Conservation (phyloP, 2,888 invertebrate genomes). For the Formica aserva region DNA sequence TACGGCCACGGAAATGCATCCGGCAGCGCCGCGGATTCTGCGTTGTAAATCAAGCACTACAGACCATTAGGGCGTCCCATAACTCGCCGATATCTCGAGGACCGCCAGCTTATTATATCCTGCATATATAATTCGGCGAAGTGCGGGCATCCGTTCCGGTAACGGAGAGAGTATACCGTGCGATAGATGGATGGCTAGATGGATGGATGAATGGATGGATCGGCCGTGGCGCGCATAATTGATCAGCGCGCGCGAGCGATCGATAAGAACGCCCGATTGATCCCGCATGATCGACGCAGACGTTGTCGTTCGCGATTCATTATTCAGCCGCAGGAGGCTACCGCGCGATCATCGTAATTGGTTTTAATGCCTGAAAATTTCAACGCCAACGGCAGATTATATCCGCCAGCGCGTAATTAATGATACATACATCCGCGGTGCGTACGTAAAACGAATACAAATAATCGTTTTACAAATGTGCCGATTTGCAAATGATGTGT, state of each 20-base stretch:
- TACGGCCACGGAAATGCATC: slow-evolving; percentile 70
- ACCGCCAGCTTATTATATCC: slow-evolving; percentile 85
- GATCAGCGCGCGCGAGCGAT: slow-evolving; percentile 38
- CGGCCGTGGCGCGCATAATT: slow-evolving; percentile 44
- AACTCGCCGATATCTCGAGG: slow-evolving; percentile 85
- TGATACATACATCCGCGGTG: slow-evolving; percentile 36
- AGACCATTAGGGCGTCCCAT: slow-evolving; percentile 84
- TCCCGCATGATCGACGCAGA: slow-evolving; percentile 62
- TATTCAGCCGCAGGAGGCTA: slow-evolving; percentile 52
- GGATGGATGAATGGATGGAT: slow-evolving; percentile 57
- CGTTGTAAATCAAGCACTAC: slow-evolving; percentile 84
- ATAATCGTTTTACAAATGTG: slow-evolving; percentile 33
- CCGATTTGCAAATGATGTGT: slow-evolving; percentile 30
- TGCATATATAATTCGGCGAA: slow-evolving; percentile 83
- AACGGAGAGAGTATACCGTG: slow-evolving; percentile 62
- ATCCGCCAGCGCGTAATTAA: slow-evolving; percentile 54
- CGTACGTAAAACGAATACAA: slow-evolving; percentile 35
- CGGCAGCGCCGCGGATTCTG: slow-evolving; percentile 76
- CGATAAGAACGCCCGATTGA: slow-evolving; percentile 59
- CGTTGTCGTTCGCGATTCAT: slow-evolving; percentile 52
- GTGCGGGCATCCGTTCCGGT: slow-evolving; percentile 69
- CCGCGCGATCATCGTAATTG: slow-evolving; percentile 53
- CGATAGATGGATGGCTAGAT: slow-evolving; percentile 50
- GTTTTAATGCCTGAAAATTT: slow-evolving; percentile 54
- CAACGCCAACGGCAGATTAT: slow-evolving; percentile 53